Evolutionary conservation across 2,113 vertebrate genomes (phyloP).

Genomic region (Nothocercus nigrocapillus): DNA sequence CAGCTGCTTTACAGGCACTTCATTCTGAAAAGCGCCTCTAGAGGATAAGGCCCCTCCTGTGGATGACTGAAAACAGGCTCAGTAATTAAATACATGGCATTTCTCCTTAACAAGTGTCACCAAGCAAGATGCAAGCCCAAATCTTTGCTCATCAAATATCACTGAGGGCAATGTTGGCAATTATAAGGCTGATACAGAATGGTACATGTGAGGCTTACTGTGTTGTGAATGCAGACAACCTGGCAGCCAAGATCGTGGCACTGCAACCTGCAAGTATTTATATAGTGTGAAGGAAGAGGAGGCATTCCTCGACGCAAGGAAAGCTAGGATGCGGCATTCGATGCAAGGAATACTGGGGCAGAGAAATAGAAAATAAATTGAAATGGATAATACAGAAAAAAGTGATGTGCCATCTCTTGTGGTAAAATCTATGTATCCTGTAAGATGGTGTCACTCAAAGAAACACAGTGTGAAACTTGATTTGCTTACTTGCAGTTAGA

Average conservation of each 20-base stretch:
- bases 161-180: background rate
- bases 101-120: background rate
- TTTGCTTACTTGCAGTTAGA: background rate
- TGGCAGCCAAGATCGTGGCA: background rate
- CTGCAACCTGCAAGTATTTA: background rate
- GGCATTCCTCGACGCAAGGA: background rate
- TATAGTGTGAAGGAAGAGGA: background rate
- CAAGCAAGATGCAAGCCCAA: background rate
- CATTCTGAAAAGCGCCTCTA: background rate
- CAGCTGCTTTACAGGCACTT: background rate
- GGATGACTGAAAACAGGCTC: background rate
- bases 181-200: background rate
- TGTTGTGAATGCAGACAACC: background rate
- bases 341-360: background rate
- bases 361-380: background rate
- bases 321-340: background rate
- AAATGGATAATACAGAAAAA: background rate
- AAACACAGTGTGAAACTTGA: fast-evolving
- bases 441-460: background rate
- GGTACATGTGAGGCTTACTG: background rate
- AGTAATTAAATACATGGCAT: background rate
- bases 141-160: background rate
- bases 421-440: background rate
- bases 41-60: background rate
- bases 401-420: background rate